Evolutionary conservation across 2,113 vertebrate species (phyloP).

Genomic region (Tragelaphus scriptus): DNA sequence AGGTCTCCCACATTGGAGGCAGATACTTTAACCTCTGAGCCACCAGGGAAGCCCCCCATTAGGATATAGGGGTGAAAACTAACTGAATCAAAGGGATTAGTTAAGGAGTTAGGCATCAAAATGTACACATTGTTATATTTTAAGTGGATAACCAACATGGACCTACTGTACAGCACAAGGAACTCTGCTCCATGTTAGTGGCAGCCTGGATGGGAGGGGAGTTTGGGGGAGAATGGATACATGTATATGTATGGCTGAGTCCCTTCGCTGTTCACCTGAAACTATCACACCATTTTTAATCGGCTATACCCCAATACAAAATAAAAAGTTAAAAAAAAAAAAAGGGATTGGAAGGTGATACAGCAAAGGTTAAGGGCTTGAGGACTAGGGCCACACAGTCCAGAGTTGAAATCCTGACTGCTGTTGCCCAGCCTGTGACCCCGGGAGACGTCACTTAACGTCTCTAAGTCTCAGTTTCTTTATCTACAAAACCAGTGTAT

Average conservation of each 20-base stretch:
- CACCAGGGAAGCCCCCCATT: too few species aligned
- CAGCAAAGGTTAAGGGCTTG: neutral
- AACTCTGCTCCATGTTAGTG: neutral
- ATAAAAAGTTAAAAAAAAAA: neutral
- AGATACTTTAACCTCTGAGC: too few species aligned
- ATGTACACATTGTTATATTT: neutral
- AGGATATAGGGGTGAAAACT: neutral
- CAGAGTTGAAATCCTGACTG: neutral
- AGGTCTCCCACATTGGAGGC: too few species aligned
- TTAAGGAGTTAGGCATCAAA: neutral
- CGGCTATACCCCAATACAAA: neutral
- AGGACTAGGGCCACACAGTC: neutral
- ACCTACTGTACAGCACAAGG: neutral
- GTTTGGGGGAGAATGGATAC: neutral
- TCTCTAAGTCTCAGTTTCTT: neutral
- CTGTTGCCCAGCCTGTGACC: neutral
- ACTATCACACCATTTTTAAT: neutral
- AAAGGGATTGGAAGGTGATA: neutral
- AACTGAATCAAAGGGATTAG: neutral
- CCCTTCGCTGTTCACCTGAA: neutral
- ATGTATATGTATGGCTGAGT: neutral
- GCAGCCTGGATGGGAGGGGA: neutral
- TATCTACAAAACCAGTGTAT: neutral
- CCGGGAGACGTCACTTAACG: neutral
- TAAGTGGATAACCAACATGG: neutral